Evolutionary conservation across 2,797 vertebrate species (phyloP).

Genomic region (Ceyx erithaca): DNA sequence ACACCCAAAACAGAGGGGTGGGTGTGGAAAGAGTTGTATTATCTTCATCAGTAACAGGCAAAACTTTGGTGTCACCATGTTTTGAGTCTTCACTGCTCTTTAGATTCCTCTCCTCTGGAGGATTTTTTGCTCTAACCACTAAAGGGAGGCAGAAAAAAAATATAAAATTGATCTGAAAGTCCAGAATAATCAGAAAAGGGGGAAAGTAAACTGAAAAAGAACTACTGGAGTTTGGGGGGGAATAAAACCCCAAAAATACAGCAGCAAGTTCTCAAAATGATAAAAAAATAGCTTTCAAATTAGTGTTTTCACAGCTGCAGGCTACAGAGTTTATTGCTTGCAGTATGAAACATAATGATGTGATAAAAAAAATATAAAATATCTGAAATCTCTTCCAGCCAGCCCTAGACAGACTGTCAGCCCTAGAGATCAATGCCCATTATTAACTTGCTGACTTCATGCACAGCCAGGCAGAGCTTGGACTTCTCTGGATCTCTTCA

Average conservation of each 20-base stretch:
- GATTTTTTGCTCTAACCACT: constrained; percentile 15
- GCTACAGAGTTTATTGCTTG: constrained; percentile 35
- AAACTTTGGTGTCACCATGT: background rate
- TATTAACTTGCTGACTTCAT: constrained; percentile 44
- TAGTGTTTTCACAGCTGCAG: constrained; percentile 32
- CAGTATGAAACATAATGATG: constrained; percentile 36
- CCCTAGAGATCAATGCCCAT: constrained; percentile 41
- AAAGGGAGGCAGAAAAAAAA: background rate
- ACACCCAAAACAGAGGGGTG: background rate
- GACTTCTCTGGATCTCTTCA: constrained; percentile 57
- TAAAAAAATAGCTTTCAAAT: constrained; percentile 25
- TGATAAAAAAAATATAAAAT: background rate
- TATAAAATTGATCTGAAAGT: background rate
- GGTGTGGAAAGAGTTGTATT: background rate
- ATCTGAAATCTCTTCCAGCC: background rate
- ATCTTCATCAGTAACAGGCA: background rate
- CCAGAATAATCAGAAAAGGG: background rate
- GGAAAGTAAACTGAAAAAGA: background rate
- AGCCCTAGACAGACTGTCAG: constrained; percentile 22
- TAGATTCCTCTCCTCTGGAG: background rate
- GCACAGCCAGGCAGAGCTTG: constrained; percentile 24
- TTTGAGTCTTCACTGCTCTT: background rate
- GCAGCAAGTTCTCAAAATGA: constrained; percentile 4
- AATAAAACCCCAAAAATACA: background rate
- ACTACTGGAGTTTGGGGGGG: background rate